phyloP scores from a whole-genome alignment of 2,888 invertebrate species.

The Cephonodes hylas region DNA sequence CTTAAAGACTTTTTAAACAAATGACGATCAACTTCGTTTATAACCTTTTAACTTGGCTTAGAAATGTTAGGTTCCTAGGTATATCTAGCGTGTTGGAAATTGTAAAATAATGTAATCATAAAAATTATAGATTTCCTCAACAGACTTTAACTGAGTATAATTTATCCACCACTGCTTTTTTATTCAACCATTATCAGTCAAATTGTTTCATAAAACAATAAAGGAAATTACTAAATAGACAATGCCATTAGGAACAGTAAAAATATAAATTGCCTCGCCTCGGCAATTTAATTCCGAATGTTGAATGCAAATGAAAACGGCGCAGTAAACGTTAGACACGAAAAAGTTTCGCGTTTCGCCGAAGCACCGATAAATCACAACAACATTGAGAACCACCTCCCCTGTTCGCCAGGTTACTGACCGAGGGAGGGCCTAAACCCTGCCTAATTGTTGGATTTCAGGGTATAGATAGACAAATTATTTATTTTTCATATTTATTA shows the following conservation, averaged over 20 bases:
- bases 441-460: not conserved
- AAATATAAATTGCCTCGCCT: not conserved
- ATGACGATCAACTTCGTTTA: too few relatives aligned
- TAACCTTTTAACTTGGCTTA: too few relatives aligned
- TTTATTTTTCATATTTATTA: too few relatives aligned
- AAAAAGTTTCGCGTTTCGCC: conserved; percentile 36
- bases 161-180: not conserved
- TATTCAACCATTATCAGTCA: not conserved
- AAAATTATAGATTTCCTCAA: too few relatives aligned
- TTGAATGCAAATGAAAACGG: conserved; percentile 38
- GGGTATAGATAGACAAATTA: too few relatives aligned
- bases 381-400: conserved; percentile 56
- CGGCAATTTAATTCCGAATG: conserved; percentile 13
- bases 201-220: not conserved
- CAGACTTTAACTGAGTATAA: too few relatives aligned
- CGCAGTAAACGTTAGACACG: conserved; percentile 25
- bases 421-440: conserved; percentile 2
- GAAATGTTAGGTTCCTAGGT: too few relatives aligned
- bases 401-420: conserved; percentile 22
- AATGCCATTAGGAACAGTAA: not conserved
- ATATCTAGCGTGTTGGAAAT: too few relatives aligned
- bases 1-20: too few relatives aligned
- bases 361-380: conserved; percentile 54
- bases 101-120: too few relatives aligned
- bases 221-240: not conserved